A percentile compares a stretch with the other conserved stretches of the same genome.
Evolutionary conservation across 2,888 invertebrate species (phyloP).

Genomic region (Artemia sp.): DNA sequence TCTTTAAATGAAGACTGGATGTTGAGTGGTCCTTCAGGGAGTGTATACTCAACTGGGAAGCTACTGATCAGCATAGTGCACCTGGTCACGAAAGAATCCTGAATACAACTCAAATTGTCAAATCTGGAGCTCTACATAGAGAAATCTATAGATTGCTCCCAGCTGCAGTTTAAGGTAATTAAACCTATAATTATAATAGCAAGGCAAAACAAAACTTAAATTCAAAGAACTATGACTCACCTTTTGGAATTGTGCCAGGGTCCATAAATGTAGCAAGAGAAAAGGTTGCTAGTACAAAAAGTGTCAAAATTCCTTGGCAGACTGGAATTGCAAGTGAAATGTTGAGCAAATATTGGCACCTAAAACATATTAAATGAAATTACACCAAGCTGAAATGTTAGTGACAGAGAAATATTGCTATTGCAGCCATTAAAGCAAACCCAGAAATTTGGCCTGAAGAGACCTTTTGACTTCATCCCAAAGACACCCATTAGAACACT

Average conservation of each 20-base stretch:
- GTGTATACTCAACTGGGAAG: too few relatives aligned
- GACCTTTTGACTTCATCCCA: too few relatives aligned
- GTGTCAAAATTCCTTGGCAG: constrained; percentile 80
- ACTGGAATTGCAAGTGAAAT: constrained; percentile 72
- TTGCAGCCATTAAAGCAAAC: constrained; percentile 10
- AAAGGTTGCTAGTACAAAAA: constrained; percentile 96
- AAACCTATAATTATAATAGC: too few relatives aligned
- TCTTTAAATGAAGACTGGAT: too few relatives aligned
- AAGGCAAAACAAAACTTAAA: constrained; percentile 17
- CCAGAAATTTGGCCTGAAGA: constrained; percentile 11
- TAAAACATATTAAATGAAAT: constrained; percentile 36
- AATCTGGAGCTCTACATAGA: too few relatives aligned
- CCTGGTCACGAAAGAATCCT: too few relatives aligned
- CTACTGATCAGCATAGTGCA: too few relatives aligned
- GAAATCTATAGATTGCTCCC: too few relatives aligned
- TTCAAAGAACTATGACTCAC: constrained; percentile 36
- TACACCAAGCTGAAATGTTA: neutral
- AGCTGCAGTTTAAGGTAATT: too few relatives aligned
- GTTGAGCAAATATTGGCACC: constrained; percentile 69
- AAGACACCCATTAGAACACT: too few relatives aligned
- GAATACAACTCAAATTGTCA: too few relatives aligned
- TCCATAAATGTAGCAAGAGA: constrained; percentile 98
- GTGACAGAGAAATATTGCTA: constrained; percentile 7
- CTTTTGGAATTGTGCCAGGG: constrained; percentile 95
- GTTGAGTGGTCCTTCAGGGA: too few relatives aligned